A percentile compares a stretch with the other conserved stretches of the same genome.
Conservation (phyloP, 2,113 vertebrate genomes). For the Rafetus swinhoei region DNA sequence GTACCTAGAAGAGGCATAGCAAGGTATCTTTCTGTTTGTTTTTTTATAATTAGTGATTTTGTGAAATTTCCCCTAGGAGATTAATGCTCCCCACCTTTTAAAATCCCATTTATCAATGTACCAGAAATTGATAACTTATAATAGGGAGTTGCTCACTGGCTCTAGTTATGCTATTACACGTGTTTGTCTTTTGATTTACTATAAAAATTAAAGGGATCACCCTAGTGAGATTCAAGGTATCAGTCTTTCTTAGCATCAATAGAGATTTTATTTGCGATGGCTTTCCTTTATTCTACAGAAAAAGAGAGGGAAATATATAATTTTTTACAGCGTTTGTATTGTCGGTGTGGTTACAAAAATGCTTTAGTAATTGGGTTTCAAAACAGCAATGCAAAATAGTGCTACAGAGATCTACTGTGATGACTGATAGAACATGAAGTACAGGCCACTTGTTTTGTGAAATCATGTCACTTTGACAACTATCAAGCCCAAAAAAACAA, state of each 20-base stretch:
- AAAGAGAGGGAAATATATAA: background rate
- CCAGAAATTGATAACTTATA: conserved; percentile 47
- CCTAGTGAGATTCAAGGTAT: conserved; percentile 28
- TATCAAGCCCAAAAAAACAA: background rate
- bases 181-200: conserved; percentile 48
- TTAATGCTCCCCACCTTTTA: conserved; percentile 30
- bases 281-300: background rate
- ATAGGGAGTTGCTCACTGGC: conserved; percentile 53
- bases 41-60: conserved; percentile 43
- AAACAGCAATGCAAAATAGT: background rate
- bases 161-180: conserved; percentile 57
- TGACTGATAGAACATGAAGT: background rate
- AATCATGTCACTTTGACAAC: conserved; percentile 7
- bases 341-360: background rate
- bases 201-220: conserved; percentile 56
- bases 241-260: background rate
- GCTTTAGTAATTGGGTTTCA: background rate
- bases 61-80: conserved; percentile 38
- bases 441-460: background rate
- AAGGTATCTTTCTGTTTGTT: conserved; percentile 33
- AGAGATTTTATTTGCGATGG: background rate
- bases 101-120: conserved; percentile 40
- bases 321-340: conserved; percentile 19
- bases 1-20: conserved; percentile 18
- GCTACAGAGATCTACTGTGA: background rate